Base-by-base conservation (phyloP, 2,797 vertebrate genomes). In the Pseudomugil tenellus region DNA sequence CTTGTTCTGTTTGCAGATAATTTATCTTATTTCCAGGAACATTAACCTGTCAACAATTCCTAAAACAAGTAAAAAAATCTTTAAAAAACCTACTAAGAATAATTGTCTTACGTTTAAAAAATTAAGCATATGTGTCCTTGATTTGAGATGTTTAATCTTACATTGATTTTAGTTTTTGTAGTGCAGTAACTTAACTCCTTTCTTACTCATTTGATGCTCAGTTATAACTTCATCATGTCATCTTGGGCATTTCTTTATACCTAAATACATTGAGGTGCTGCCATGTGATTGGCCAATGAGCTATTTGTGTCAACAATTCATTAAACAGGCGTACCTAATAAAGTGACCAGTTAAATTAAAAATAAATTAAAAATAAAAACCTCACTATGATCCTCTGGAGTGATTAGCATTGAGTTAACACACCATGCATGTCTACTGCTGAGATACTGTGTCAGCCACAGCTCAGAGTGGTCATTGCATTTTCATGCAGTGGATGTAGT, bases 381-480 rank as follows among this genome's bases (percentile, higher is more conserved):
- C 51, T 19, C 28, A 60, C 37, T 23, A 34, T 52, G 34, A 66
- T 67, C 37, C 41, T 8, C 8, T 28, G 6, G 29, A 63, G 51
- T 55, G 26, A 80, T 72, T 74, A 77, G 73, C 62, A 39, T 35
- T 58, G 67, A 34, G 78, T 51, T 54, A 68, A 79, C 65, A 43
- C 63, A 76, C 51, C 69, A 70, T 9, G 17, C 75, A 68, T 85
- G 83, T 87, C 87, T 84, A 79, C 62, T 63, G 73, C 87, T 13
- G 48, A 77, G 56, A 75, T 71, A 85, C 39, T 65, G 69, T 69
- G 84, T 84, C 85, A 86, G 69, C 63, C 65, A 53, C 62, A 58
- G 82, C 84, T 86, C 26, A 59, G 32, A 74, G 81, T 77, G 59
- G 46, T 73, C 54, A 58, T 49, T 26, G 48, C 29, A 32, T 49